A percentile compares a stretch with the other conserved stretches of the same genome.
phyloP scores from a whole-genome alignment of 1,140 invertebrate genomes.

The Conus betulinus region DNA sequence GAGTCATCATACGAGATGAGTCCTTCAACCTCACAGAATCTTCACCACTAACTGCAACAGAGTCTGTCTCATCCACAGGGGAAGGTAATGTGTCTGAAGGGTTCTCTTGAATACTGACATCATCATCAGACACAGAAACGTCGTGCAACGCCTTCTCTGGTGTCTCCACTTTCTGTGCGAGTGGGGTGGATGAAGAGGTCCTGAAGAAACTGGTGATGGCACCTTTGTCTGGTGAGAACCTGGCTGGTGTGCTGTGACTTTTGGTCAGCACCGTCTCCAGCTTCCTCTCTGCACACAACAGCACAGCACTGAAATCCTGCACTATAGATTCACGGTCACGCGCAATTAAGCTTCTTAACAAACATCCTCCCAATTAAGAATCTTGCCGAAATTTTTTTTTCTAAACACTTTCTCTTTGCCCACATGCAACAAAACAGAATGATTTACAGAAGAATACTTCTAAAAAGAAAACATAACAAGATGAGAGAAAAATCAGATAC shows the following conservation, averaged over 20 bases:
- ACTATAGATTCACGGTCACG: no score
- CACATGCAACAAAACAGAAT: no score
- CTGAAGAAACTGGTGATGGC: constrained; percentile 22
- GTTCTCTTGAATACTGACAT: neutral
- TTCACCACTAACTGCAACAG: neutral
- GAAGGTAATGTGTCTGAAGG: neutral
- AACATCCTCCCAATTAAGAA: no score
- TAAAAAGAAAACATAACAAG: no score
- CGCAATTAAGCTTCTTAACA: no score
- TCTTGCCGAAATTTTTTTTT: no score
- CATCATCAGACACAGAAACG: neutral
- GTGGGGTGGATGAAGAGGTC: neutral
- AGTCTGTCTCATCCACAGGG: neutral
- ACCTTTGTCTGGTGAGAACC: neutral
- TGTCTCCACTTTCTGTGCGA: neutral
- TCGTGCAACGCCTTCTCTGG: neutral
- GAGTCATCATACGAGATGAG: neutral
- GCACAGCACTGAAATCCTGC: neutral
- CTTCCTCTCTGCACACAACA: constrained; percentile 52
- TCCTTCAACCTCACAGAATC: neutral
- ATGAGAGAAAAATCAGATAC: no score
- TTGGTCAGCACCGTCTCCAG: constrained; percentile 23
- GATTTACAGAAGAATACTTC: no score
- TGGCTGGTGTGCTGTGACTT: constrained; percentile 25
- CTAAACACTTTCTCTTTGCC: no score